Evolutionary conservation across 2,797 vertebrate species (phyloP).

Genomic region (Heterohyrax brucei): DNA sequence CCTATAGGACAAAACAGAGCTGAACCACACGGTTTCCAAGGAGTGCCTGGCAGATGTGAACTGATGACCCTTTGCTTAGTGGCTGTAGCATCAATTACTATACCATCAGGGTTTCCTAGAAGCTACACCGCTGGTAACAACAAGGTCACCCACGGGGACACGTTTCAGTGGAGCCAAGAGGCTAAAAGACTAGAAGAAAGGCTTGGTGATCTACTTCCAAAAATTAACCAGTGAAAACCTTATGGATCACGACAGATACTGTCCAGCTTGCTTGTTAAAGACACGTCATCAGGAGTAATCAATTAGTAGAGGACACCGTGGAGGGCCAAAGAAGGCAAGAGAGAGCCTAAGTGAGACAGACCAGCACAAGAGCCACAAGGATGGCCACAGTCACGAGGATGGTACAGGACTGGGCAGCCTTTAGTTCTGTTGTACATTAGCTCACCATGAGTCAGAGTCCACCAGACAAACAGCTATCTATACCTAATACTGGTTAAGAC

Average conservation of each 20-base stretch:
- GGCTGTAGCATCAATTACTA: too few relatives aligned
- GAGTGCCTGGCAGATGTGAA: too few relatives aligned
- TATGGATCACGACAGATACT: background rate
- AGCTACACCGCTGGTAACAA: background rate
- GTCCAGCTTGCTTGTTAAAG: background rate
- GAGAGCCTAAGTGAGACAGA: background rate
- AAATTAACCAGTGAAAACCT: background rate
- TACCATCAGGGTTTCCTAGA: background rate
- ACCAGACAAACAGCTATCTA: background rate
- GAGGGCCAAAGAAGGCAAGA: background rate
- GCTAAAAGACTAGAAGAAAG: background rate
- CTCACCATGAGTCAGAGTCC: background rate
- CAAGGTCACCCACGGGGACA: background rate
- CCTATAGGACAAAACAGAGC: too few relatives aligned
- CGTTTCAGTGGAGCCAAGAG: background rate
- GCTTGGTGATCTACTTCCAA: background rate
- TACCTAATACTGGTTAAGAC: background rate
- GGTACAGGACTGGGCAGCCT: background rate
- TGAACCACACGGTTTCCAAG: too few relatives aligned
- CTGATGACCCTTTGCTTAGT: too few relatives aligned
- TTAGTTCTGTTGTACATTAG: background rate
- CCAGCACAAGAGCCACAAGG: background rate
- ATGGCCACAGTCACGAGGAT: background rate
- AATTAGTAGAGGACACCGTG: background rate
- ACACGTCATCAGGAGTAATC: background rate